Conservation (phyloP, 1,140 invertebrate genomes). For the Rhagoletis zephyria region DNA sequence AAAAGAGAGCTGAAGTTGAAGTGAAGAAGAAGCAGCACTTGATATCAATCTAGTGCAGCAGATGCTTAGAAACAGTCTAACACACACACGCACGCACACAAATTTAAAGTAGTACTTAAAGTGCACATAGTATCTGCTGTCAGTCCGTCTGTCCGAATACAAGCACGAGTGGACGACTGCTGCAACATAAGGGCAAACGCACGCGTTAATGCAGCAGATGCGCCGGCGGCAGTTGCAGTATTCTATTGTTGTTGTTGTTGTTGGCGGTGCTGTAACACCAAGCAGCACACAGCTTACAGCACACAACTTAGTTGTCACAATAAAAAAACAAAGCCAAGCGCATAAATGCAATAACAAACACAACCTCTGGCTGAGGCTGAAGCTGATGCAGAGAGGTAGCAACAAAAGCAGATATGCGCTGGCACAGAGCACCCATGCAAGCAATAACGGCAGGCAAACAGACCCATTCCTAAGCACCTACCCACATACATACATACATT, state of each 20-base stretch:
- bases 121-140: not conserved
- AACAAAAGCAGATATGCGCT: not conserved
- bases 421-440: not conserved
- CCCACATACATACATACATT: not conserved
- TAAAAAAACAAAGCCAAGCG: not conserved
- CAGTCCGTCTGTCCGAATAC: not conserved
- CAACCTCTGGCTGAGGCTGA: not conserved
- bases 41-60: not conserved
- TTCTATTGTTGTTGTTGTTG: not conserved
- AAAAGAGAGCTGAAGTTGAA: no score
- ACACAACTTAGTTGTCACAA: not conserved
- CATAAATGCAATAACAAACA: constrained; percentile 24
- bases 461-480: not conserved
- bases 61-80: not conserved
- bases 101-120: not conserved
- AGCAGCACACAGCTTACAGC: not conserved
- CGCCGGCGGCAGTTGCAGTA: not conserved
- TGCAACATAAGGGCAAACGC: constrained; percentile 1
- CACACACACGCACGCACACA: not conserved
- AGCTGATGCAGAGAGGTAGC: not conserved
- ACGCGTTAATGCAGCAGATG: constrained; percentile 29
- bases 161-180: not conserved
- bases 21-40: constrained; percentile 19
- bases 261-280: not conserved
- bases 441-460: not conserved